Base-by-base conservation (phyloP, 2,797 vertebrate species). In the Euphonia xanthogaster region DNA sequence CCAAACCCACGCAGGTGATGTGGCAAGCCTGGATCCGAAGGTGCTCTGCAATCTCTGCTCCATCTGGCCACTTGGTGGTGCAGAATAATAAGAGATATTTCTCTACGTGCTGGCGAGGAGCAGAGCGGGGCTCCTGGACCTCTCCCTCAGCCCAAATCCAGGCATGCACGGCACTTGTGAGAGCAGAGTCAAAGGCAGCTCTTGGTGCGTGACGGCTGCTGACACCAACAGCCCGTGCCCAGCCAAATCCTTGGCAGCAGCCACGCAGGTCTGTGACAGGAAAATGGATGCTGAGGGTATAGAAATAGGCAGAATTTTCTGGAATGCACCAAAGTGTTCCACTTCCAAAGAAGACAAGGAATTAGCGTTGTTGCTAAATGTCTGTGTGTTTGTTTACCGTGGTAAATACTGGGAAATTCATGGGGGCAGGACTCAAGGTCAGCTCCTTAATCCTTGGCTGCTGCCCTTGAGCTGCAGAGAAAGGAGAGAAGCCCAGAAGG, bases 61-160 rank as follows among this genome's bases (percentile, higher is more conserved):
- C 21, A 44, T 86, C 44, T 94, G 97, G 97, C 98, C 98, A 97
- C 98, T 98, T 91, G 98, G 98, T 98, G 98, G 98, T 97, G 98
- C 97, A 97, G 97, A 98, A 98, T 97, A 97, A 94, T 98, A 97
- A 98, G 97, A 90, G 95, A 97, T 97, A 91, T 84, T 95, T 94
- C 97, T 94, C 42, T 48, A 24, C 0, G 8, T 51, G 67, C 8
- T 17, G 70, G 63, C 2, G 3, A 55, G 54, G 68, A 93, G 66
- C 71, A 33, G 44, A 37, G 3, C 48, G 28, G 51, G 40, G 63
- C 62, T 68, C 48, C 79, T 48, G 40, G 58, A 17, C 61, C 4
- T 51, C 12, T 84, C 85, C 47, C 58, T 77, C 35, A 48, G 77
- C 60, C 67, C 77, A 16, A 47, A 68, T 70, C 78, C 84, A 66